Conservation (phyloP, 2,797 vertebrate genomes). For the Acipenser oxyrinchus region DNA sequence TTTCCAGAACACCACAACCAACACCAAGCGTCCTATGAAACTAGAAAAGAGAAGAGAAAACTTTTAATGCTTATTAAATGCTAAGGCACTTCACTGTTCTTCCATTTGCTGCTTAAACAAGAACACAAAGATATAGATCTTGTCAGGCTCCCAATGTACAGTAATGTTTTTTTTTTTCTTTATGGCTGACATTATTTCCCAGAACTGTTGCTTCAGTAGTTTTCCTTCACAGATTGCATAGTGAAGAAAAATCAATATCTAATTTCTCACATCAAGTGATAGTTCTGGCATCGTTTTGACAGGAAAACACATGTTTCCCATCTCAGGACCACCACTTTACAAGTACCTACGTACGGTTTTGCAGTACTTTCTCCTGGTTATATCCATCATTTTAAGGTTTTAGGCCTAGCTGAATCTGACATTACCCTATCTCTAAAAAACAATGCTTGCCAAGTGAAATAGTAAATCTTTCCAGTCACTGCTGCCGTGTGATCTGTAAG, state of each 20-base stretch:
- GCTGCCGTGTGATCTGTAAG: no score
- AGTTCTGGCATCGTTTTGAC: conserved; percentile 41
- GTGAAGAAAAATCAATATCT: conserved; percentile 63
- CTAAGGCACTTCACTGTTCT: not conserved
- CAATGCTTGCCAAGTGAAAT: not conserved
- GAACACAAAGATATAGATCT: not conserved
- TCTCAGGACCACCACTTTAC: conserved; percentile 40
- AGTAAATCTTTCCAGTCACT: no score
- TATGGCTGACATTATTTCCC: conserved; percentile 34
- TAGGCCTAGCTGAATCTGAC: conserved; percentile 26
- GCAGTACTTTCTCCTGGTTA: conserved; percentile 37
- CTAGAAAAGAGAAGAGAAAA: conserved; percentile 31
- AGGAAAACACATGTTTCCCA: conserved; percentile 42
- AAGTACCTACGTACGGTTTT: conserved; percentile 46
- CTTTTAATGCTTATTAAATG: not conserved
- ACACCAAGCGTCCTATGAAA: conserved; percentile 25
- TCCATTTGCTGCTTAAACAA: not conserved
- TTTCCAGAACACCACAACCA: conserved; percentile 32
- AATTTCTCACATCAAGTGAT: conserved; percentile 63
- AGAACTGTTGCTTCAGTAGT: conserved; percentile 41
- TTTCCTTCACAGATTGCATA: conserved; percentile 46
- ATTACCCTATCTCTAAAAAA: conserved; percentile 22
- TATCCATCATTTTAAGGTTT: conserved; percentile 29
- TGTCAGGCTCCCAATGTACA: not conserved
- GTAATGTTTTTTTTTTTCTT: conserved; percentile 9